Evolutionary conservation across 2,113 vertebrate species (phyloP).

Genomic region (Macroglossus sobrinus): DNA sequence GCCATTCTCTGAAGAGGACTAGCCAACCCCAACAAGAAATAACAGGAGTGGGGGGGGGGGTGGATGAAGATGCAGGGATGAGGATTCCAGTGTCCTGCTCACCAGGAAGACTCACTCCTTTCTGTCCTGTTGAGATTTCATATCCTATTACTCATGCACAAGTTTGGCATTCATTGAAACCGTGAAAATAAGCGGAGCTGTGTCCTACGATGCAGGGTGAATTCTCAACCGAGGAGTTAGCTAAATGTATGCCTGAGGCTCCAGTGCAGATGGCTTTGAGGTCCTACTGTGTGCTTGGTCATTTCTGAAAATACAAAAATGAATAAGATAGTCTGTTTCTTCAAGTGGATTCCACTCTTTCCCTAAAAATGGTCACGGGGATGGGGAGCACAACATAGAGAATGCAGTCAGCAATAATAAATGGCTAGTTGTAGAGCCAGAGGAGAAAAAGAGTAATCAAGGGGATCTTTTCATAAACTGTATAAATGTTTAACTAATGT

Average conservation of each 20-base stretch:
- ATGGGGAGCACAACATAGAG: too few relatives aligned
- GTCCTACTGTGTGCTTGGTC: background rate
- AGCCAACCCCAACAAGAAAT: background rate
- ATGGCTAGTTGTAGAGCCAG: too few relatives aligned
- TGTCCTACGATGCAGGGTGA: background rate
- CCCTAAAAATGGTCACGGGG: background rate
- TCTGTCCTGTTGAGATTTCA: rapidly evolving
- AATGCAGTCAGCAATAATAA: too few relatives aligned
- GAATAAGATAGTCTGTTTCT: background rate
- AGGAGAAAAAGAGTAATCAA: too few relatives aligned
- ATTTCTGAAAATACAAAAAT: background rate
- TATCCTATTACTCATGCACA: rapidly evolving
- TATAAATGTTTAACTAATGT: too few relatives aligned
- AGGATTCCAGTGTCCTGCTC: background rate
- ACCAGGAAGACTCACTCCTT: background rate
- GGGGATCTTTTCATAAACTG: too few relatives aligned
- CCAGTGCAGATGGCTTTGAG: rapidly evolving
- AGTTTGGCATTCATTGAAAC: rapidly evolving
- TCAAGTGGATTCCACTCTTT: background rate
- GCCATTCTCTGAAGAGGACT: background rate
- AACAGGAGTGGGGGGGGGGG: background rate
- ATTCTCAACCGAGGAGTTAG: background rate
- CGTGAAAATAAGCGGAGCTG: background rate
- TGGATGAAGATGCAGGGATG: background rate
- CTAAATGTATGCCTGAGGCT: background rate